phyloP scores from a whole-genome alignment of 2,888 invertebrate genomes.

The Plagodis dolabraria region DNA sequence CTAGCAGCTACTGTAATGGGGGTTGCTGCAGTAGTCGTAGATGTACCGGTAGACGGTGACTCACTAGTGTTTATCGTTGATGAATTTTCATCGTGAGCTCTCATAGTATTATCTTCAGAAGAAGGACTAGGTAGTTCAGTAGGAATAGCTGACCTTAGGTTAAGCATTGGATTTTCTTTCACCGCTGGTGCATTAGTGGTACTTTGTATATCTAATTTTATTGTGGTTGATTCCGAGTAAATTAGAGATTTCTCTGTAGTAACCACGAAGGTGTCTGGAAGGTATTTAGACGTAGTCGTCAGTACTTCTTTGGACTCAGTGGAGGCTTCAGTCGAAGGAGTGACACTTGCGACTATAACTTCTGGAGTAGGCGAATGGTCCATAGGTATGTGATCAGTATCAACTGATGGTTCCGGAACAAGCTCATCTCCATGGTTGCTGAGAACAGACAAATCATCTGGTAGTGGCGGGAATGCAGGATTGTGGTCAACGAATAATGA shows the following conservation, averaged over 20 bases:
- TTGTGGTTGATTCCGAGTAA: constrained; percentile 40
- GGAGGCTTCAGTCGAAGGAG: constrained; percentile 43
- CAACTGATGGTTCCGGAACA: constrained; percentile 62
- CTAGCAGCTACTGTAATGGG: constrained; percentile 11
- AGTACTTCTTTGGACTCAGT: constrained; percentile 45
- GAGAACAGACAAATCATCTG: constrained; percentile 72
- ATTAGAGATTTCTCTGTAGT: constrained; percentile 46
- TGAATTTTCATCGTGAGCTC: constrained; percentile 6
- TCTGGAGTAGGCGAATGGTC: constrained; percentile 51
- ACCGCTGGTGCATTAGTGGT: constrained; percentile 39
- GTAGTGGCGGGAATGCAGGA: constrained; percentile 77
- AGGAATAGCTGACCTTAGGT: constrained; percentile 71
- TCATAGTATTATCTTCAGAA: constrained; percentile 40
- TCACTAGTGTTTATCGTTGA: constrained; percentile 9
- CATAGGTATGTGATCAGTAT: constrained; percentile 53
- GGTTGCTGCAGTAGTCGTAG: constrained; percentile 15
- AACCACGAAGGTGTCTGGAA: constrained; percentile 43
- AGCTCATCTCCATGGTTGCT: constrained; percentile 74
- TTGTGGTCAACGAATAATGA: constrained; percentile 65
- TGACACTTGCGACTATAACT: constrained; percentile 45
- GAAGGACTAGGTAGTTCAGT: constrained; percentile 65
- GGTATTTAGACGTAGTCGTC: constrained; percentile 49
- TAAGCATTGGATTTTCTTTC: constrained; percentile 65
- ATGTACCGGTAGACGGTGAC: constrained; percentile 4
- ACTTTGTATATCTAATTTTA: constrained; percentile 40